These are phyloP conservation scores for Meandrina meandrites DNA, from an alignment of 92 coral and sea anemone species.

Conservation along the genomic window DNA sequence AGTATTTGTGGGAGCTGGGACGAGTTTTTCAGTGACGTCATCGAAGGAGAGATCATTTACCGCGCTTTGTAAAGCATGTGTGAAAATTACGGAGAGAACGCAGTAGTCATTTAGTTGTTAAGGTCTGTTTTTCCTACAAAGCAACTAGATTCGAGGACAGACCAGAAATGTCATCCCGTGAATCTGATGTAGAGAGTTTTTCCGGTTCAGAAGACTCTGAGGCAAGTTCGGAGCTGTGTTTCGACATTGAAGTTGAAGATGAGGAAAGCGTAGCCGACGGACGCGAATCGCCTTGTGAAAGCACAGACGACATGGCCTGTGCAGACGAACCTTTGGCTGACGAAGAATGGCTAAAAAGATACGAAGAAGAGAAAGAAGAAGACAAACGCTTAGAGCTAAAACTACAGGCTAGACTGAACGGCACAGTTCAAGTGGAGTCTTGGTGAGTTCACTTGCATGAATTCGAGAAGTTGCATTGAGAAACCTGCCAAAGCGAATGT, in stretches of 20 bases:
- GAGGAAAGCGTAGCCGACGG: background rate
- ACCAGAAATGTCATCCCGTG: slow-evolving; percentile 11
- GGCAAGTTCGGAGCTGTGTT: slow-evolving; percentile 10
- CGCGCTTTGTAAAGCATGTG: background rate
- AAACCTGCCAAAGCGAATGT: too few relatives aligned
- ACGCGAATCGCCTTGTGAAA: slow-evolving; percentile 29
- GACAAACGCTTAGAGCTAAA: slow-evolving; percentile 9
- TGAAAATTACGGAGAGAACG: background rate
- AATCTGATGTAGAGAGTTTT: slow-evolving; percentile 1
- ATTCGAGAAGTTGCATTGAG: too few relatives aligned
- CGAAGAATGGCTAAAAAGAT: slow-evolving; percentile 22
- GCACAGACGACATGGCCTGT: slow-evolving; percentile 30
- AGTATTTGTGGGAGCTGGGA: slow-evolving; percentile 5
- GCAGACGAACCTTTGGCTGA: slow-evolving; percentile 46
- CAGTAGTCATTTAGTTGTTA: too few relatives aligned
- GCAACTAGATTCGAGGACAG: background rate
- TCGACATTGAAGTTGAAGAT: slow-evolving; percentile 16
- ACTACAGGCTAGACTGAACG: too few relatives aligned
- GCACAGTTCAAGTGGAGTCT: too few relatives aligned
- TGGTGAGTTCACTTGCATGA: too few relatives aligned
- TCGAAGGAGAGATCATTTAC: background rate
- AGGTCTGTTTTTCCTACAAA: background rate
- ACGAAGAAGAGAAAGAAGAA: background rate
- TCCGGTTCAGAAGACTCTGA: slow-evolving; percentile 15
- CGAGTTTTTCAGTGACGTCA: slow-evolving; percentile 8